Evolutionary conservation across 2,888 invertebrate genomes (phyloP), one percentile per base, ranked within the genome.

Genomic region (Drosophila infuscata): DNA sequence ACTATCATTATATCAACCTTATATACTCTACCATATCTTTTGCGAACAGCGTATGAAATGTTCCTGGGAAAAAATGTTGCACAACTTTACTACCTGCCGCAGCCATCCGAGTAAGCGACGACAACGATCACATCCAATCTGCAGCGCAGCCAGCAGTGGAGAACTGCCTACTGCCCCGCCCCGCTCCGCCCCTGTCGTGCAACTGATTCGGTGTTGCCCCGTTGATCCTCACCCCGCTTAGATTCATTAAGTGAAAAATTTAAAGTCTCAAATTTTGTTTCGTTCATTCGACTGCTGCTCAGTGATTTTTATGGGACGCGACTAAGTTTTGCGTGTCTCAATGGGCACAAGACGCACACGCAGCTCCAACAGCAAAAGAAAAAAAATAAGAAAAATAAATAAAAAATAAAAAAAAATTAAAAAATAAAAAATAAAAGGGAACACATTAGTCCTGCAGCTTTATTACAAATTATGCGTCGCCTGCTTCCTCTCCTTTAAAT

Each of bases 41-140:
- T 7, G 38, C 8, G 11, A 46, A 17, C 43, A 48, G 51, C 17
- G 70, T 48, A 59, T 33, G 58, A 77, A 77, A 76, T 70, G 83
- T 88, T 87, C 90, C 90, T 88, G 87, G 87, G 87, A 88, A 88
- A 88, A 89, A 88, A 89, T 88, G 83, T 88, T 89, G 83, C 86
- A 89, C 90, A 88, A 83, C 70, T 76, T 83, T 69, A 88, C 87
- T 87, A 87, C 87, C 87, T 87, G 87, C 89, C 70, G 15, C 8
- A 2, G 29, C 52, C 52, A 25, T 53, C 32, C 67, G 20, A 70
- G 33, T 48, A 53, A 67, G 68, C 82, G 64, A 71, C 73, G 65
- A 66, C 77, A 66, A 64, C 74, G 70, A 74, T 79, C 64, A 80
- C 72, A 65, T 67, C 61, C 77, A 63, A 80, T 71, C 68, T 70